A percentile compares a stretch with the other conserved stretches of the same genome.
These are phyloP conservation scores for Unio delphinus DNA, from an alignment of 2,888 invertebrate species.

Conservation along the genomic window DNA sequence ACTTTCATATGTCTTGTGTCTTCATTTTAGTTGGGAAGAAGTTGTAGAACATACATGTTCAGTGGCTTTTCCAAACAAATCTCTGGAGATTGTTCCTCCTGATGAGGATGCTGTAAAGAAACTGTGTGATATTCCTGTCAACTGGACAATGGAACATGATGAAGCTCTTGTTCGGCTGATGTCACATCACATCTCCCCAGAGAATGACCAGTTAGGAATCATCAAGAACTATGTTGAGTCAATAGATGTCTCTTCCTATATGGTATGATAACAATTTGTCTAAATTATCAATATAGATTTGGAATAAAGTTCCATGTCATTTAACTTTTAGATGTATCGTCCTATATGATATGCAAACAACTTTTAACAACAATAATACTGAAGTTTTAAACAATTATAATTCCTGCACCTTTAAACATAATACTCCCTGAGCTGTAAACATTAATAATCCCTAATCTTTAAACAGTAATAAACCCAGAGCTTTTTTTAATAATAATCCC, in stretches of 20 bases:
- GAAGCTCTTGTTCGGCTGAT: constrained; percentile 66
- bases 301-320: too few species aligned
- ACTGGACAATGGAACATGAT: constrained; percentile 67
- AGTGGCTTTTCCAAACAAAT: constrained; percentile 48
- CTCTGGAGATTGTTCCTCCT: constrained; percentile 35
- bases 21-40: constrained; percentile 60
- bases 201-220: constrained; percentile 65
- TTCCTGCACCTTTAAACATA: too few species aligned
- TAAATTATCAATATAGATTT: too few species aligned
- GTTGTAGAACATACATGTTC: constrained; percentile 60
- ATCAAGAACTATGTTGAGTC: constrained; percentile 68
- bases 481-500: too few species aligned
- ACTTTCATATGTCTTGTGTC: neutral
- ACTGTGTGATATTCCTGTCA: constrained; percentile 49
- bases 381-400: too few species aligned
- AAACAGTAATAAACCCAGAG: too few species aligned
- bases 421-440: too few species aligned
- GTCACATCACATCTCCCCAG: constrained; percentile 59
- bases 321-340: neutral
- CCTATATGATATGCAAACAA: neutral
- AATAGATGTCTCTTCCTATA: constrained; percentile 26
- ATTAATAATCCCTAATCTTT: too few species aligned
- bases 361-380: too few species aligned
- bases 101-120: constrained; percentile 57
- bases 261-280: too few species aligned